Base-by-base conservation (phyloP, 1,140 invertebrate species). In the Apis laboriosa region DNA sequence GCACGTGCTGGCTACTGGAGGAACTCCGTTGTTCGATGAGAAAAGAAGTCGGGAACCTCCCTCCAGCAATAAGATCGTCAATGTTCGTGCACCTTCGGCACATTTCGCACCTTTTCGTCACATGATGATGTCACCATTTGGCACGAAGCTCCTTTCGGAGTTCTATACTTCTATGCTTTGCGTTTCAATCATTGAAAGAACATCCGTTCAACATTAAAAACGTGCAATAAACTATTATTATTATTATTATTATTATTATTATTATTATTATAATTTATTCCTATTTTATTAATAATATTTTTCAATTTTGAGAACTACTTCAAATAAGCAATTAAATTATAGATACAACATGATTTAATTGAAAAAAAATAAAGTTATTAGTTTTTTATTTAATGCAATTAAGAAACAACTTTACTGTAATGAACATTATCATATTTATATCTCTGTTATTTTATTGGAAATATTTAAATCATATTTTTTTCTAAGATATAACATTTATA, bases 1-100 rank as follows among this genome's bases (percentile, higher is more conserved):
- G 91, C 91, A 92, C 91, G 90, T 91, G 91, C 91, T 90, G 90
- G 91, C 90, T 89, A 90, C 90, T 92, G 90, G 86, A 85, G 80
- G 81, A 73, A 34, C 58, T 77, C 79, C 77, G 86, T 84, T 61
- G 73, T 60, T 84, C 73, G 77, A 66, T 71, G 78, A 82, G 68
- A 75, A 86, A 81, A 80, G 78, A 86, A 86, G 77, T 77, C 81
- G 79, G 24, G 82, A 73, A 56, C 78, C 85, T 77, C 84, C 78
- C 70, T 80, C 86, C 72, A 83, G 76, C 71, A 17, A 56, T n/a
- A 55, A 51, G 49, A 64, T 80, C 71, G 55, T 13, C 64, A 34
- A 55, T 55, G 70, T 28, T 88, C 86, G 83, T 82, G 43, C 58
- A 76, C 63, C 60, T 53, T 76, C 86, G 86, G 53, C 1, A 60